These are phyloP conservation scores for Plagodis dolabraria DNA, from an alignment of 2,888 invertebrate genomes.

Conservation along the genomic window DNA sequence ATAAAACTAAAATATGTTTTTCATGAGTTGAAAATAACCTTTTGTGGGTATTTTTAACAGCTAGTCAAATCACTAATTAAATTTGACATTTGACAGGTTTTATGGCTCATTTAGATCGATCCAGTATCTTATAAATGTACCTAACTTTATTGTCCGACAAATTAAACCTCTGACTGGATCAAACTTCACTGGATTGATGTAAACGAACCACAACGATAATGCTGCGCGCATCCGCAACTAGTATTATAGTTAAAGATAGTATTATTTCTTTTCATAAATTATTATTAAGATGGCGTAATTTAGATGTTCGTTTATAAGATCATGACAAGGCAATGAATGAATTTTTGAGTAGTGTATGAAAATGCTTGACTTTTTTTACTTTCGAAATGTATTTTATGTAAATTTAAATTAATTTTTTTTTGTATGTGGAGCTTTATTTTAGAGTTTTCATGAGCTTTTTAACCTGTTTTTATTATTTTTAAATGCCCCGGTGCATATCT, in stretches of 20 bases:
- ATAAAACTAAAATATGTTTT: conserved; percentile 30
- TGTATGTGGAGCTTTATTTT: conserved; percentile 63
- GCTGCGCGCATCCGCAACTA: conserved; percentile 49
- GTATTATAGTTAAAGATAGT: conserved; percentile 72
- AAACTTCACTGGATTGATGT: conserved; percentile 21
- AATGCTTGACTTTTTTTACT: conserved; percentile 64
- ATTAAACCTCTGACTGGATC: background rate
- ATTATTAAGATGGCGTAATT: conserved; percentile 81
- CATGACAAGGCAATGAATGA: conserved; percentile 80
- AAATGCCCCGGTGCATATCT: conserved; percentile 1
- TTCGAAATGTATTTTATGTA: conserved; percentile 63
- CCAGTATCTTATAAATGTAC: conserved; percentile 4
- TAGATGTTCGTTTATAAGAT: conserved; percentile 77
- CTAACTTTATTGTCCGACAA: background rate
- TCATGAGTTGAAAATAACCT: conserved; percentile 39
- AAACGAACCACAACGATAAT: conserved; percentile 27
- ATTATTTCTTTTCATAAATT: conserved; percentile 68
- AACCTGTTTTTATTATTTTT: conserved; percentile 46
- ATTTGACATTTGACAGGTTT: conserved; percentile 64
- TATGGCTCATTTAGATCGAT: conserved; percentile 21
- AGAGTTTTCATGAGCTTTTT: conserved; percentile 55
- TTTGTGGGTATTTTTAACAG: conserved; percentile 62
- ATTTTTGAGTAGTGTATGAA: conserved; percentile 51
- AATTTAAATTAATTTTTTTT: conserved; percentile 54
- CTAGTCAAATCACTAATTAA: conserved; percentile 76